Conservation (phyloP, 2,113 vertebrate genomes). For the Xenotilapia caudafasciata region DNA sequence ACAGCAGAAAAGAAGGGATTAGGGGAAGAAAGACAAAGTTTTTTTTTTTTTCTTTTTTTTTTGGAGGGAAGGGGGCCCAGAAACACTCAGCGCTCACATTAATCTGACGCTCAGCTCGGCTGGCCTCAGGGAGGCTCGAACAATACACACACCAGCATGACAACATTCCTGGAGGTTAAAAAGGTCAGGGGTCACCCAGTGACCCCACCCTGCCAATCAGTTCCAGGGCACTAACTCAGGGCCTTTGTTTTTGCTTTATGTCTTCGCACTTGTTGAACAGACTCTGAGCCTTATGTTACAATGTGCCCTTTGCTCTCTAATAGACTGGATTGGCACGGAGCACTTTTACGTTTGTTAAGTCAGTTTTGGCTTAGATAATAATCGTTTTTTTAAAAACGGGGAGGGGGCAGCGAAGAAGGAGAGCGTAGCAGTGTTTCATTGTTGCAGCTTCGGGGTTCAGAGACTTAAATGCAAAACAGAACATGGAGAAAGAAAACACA, state of each 20-base stretch:
- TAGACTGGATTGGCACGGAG: not conserved
- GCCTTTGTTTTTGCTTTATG: conserved; percentile 49
- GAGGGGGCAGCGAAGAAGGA: not conserved
- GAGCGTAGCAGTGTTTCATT: not conserved
- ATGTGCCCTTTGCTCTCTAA: conserved; percentile 51
- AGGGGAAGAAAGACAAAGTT: conserved; percentile 14
- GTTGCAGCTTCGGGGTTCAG: not conserved
- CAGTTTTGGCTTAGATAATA: not conserved
- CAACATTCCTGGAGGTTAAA: conserved; percentile 69
- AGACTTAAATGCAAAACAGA: not conserved
- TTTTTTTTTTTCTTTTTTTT: not conserved
- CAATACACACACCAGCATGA: conserved; percentile 64
- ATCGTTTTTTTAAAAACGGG: not conserved
- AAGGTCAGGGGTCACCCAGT: conserved; percentile 53
- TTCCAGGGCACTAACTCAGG: conserved; percentile 45
- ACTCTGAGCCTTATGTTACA: conserved; percentile 53
- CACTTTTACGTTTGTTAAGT: not conserved
- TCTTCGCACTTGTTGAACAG: conserved; percentile 63
- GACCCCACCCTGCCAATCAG: conserved; percentile 66
- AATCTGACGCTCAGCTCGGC: conserved; percentile 44
- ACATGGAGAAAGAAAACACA: not conserved
- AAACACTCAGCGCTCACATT: conserved; percentile 48
- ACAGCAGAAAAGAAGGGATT: conserved; percentile 47
- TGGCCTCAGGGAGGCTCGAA: conserved; percentile 55
- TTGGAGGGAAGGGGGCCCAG: not conserved